Evolutionary conservation across 2,113 vertebrate species (phyloP), one percentile per base, ranked within the genome.

Genomic region (Pao palembangensis): DNA sequence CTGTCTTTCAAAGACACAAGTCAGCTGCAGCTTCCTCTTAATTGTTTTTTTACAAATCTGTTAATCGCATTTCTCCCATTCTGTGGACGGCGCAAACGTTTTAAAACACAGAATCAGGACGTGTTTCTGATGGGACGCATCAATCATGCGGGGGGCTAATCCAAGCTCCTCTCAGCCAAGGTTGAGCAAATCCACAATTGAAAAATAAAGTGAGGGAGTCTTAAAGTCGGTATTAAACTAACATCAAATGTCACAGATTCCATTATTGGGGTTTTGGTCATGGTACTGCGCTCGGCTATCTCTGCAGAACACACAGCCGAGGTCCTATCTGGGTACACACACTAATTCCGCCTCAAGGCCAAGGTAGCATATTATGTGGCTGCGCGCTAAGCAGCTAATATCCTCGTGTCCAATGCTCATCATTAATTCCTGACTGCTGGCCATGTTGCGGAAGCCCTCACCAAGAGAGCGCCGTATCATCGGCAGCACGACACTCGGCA

Each of bases 291-390:
- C 81, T 88, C 88, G 81, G 85, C 91, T 91, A 92, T 94, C 94
- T 93, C 83, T 73, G 85, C 52, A 85, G 89, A 90, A 86, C 88
- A 89, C 92, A 88, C 94, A 95, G 92, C 92, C 90, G 88, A 93
- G 87, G 84, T 92, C 88, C 76, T 92, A 89, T 93, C 92, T 87
- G 87, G 86, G 90, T 84, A 80, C 55, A 78, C 89, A 91, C 92
- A 93, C 91, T 4, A 81, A 86, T 91, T 92, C 89, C 88, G 88
- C 93, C 93, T 93, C 86, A 86, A 91, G 92, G 93, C 93, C 89
- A 73, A 88, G 62, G 84, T 90, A 93, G 87, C 87, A 91, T 90
- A 92, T 91, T 78, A 76, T 76, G 59, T 71, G 70, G 67, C 59
- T 58, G 61, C 13, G 47, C 70, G 86, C 74, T 68, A 71, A 81